Conservation (phyloP, 2,888 invertebrate genomes). For the Deilephila elpenor region DNA sequence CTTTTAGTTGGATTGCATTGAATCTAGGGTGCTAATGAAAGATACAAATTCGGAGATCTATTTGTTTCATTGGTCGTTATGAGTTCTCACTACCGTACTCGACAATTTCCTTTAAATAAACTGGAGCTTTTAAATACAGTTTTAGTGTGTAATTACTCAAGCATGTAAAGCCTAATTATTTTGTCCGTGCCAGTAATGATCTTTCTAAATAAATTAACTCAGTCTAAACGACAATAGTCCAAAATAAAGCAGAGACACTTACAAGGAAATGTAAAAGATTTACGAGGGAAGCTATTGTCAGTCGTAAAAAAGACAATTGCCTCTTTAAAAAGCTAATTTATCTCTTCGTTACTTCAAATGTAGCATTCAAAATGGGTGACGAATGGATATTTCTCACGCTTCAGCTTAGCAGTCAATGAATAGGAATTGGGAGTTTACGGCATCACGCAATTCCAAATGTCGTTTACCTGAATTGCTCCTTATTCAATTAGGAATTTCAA, state of each 20-base stretch:
- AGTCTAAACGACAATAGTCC: conserved; percentile 17
- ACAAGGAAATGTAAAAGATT: conserved; percentile 31
- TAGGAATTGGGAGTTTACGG: background rate
- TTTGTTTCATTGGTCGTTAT: too few relatives aligned
- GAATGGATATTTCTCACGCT: conserved; percentile 31
- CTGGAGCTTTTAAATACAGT: too few relatives aligned
- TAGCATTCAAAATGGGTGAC: conserved; percentile 31
- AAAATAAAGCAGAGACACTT: conserved; percentile 30
- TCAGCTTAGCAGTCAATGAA: conserved; percentile 26
- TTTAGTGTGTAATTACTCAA: too few relatives aligned
- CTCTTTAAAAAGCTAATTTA: conserved; percentile 33
- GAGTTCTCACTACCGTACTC: too few relatives aligned
- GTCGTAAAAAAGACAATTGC: conserved; percentile 31
- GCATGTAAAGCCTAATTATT: too few relatives aligned
- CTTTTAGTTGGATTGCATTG: background rate
- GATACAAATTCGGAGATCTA: too few relatives aligned
- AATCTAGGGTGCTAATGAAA: background rate
- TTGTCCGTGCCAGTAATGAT: too few relatives aligned
- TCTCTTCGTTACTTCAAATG: conserved; percentile 32
- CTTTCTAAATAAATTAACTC: too few relatives aligned
- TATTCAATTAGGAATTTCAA: too few relatives aligned
- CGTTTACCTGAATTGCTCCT: background rate
- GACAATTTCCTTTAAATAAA: too few relatives aligned
- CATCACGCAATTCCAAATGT: background rate
- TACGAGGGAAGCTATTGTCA: conserved; percentile 30